These are phyloP conservation scores for Acleris literana DNA, from an alignment of 2,888 invertebrate genomes.

Conservation along the genomic window DNA sequence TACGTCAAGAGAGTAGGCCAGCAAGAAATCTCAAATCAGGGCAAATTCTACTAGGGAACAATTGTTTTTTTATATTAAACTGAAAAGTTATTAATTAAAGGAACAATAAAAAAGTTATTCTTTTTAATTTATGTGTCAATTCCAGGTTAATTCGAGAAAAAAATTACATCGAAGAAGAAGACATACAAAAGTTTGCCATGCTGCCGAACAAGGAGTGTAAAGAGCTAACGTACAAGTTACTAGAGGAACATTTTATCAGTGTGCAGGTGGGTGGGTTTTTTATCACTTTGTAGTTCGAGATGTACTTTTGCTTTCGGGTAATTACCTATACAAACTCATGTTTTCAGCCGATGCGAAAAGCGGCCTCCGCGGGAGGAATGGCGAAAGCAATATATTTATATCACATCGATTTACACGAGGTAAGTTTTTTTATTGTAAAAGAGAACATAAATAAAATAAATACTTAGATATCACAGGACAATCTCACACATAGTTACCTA, in stretches of 20 bases:
- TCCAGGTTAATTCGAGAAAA: slow-evolving; percentile 89
- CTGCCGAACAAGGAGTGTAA: slow-evolving; percentile 97
- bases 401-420: slow-evolving; percentile 75
- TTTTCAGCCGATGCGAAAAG: slow-evolving; percentile 88
- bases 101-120: too few relatives aligned
- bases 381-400: slow-evolving; percentile 87
- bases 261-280: slow-evolving; percentile 79
- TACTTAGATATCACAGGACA: too few relatives aligned
- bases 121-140: not conserved
- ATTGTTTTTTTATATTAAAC: too few relatives aligned
- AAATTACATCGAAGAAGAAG: slow-evolving; percentile 94
- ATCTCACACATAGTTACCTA: too few relatives aligned
- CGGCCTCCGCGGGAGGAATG: slow-evolving; percentile 87
- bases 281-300: not conserved
- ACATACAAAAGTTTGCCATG: slow-evolving; percentile 96
- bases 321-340: not conserved
- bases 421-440: slow-evolving; percentile 54
- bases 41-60: too few relatives aligned
- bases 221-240: slow-evolving; percentile 91
- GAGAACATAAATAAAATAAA: not conserved
- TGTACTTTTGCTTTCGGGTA: not conserved
- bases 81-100: too few relatives aligned
- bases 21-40: too few relatives aligned
- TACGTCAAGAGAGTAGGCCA: not conserved
- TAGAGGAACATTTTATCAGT: slow-evolving; percentile 90